phyloP scores from a whole-genome alignment of 2,888 invertebrate genomes.

The Mechanitis messenoides region DNA sequence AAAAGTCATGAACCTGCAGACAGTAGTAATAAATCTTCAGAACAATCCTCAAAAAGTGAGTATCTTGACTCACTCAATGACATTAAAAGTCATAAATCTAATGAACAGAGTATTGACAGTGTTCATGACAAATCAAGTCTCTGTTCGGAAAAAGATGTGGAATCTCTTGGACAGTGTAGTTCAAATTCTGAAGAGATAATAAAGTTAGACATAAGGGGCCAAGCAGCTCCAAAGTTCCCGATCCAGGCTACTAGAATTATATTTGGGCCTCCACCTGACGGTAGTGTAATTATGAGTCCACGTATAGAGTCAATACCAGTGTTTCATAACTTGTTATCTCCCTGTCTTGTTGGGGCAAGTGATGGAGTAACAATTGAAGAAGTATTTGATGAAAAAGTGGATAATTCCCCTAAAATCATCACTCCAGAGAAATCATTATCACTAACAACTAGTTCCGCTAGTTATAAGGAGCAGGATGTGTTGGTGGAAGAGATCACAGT shows the following conservation, averaged over 20 bases:
- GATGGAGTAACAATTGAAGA: conserved; percentile 31
- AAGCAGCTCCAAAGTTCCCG: conserved; percentile 55
- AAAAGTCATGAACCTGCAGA: conserved; percentile 35
- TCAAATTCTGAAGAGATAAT: conserved; percentile 70
- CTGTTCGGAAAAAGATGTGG: conserved; percentile 33
- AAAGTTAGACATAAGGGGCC: conserved; percentile 68
- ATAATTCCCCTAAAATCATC: conserved; percentile 30
- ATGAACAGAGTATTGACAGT: conserved; percentile 32
- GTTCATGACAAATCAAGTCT: conserved; percentile 36
- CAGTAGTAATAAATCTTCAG: conserved; percentile 34
- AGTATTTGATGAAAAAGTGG: conserved; percentile 22
- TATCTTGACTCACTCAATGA: conserved; percentile 63
- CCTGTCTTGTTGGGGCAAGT: conserved; percentile 53
- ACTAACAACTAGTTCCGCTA: conserved; percentile 30
- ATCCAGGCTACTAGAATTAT: conserved; percentile 61
- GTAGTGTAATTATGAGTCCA: conserved; percentile 49
- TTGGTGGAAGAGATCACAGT: conserved; percentile 39
- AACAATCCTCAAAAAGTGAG: conserved; percentile 52
- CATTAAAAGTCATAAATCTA: conserved; percentile 41
- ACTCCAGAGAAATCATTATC: conserved; percentile 40
- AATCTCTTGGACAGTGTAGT: conserved; percentile 43
- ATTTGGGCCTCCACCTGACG: conserved; percentile 66
- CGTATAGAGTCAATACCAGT: conserved; percentile 50
- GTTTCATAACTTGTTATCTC: conserved; percentile 59
- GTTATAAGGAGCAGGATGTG: conserved; percentile 59